These are phyloP conservation scores for Thrips palmi DNA, from an alignment of 1,140 invertebrate species.

Conservation along the genomic window DNA sequence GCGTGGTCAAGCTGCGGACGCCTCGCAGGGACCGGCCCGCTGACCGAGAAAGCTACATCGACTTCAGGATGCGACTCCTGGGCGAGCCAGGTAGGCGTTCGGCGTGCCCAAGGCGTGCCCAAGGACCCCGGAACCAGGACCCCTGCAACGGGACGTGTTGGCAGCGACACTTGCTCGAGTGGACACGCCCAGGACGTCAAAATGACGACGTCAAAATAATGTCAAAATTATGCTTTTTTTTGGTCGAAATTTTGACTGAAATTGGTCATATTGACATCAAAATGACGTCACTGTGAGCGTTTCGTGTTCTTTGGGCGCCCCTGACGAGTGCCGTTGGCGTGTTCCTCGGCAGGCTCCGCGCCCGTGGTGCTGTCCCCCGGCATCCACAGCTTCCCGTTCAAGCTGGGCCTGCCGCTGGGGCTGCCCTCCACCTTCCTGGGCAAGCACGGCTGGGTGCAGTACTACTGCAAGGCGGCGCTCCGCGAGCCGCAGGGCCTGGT, in stretches of 20 bases:
- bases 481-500: slow-evolving; percentile 75
- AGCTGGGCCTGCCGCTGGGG: slow-evolving; percentile 73
- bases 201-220: neutral
- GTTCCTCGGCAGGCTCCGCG: no score
- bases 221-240: slow-evolving; percentile 16
- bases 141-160: neutral
- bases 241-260: no score
- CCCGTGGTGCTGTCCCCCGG: slow-evolving; percentile 75
- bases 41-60: slow-evolving; percentile 88
- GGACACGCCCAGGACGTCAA: no score
- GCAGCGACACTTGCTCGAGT: no score
- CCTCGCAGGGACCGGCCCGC: slow-evolving; percentile 63
- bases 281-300: no score
- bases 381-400: slow-evolving; percentile 90
- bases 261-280: no score
- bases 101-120: no score
- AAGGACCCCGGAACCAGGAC: neutral
- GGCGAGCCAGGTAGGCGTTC: slow-evolving; percentile 75
- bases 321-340: no score
- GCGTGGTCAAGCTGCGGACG: slow-evolving; percentile 63
- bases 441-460: slow-evolving; percentile 90
- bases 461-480: slow-evolving; percentile 80
- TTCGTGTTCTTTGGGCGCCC: no score
- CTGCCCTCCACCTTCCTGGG: slow-evolving; percentile 85
- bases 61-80: slow-evolving; percentile 80